These are phyloP conservation scores for Lepas anatifera DNA, from an alignment of 2,888 invertebrate species.

Conservation along the genomic window DNA sequence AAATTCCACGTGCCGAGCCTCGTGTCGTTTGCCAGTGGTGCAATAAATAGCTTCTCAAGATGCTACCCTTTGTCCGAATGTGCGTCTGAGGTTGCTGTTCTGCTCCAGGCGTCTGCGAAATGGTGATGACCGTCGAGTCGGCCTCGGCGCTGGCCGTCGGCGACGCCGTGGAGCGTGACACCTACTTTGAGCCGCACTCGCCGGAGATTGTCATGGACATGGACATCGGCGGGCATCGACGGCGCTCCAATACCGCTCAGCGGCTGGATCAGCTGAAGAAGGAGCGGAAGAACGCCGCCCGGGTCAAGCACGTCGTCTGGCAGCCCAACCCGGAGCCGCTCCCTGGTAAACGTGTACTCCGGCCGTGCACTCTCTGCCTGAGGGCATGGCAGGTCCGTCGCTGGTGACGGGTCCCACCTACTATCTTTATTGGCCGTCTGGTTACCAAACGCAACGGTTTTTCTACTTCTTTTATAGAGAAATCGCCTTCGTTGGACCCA, in stretches of 20 bases:
- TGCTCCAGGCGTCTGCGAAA: not conserved
- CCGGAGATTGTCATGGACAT: conserved; percentile 17
- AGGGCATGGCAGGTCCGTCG: too few relatives aligned
- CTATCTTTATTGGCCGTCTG: too few relatives aligned
- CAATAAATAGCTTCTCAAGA: not conserved
- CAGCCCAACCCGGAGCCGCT: conserved; percentile 19
- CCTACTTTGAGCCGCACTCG: conserved; percentile 1
- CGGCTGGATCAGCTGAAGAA: conserved; percentile 78
- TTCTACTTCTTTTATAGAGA: too few relatives aligned
- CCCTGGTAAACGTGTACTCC: too few relatives aligned
- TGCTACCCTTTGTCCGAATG: not conserved
- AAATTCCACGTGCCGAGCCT: not conserved
- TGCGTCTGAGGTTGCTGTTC: not conserved
- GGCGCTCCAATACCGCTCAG: conserved; percentile 76
- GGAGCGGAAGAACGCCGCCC: conserved; percentile 49
- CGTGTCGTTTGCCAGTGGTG: not conserved
- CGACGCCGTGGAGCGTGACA: not conserved
- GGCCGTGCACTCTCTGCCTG: too few relatives aligned
- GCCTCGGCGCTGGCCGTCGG: not conserved
- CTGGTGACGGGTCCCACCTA: too few relatives aligned
- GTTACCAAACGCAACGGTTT: too few relatives aligned
- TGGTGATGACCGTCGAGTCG: not conserved
- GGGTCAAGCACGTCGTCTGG: conserved; percentile 25
- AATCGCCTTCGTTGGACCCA: too few relatives aligned
- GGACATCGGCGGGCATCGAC: conserved; percentile 38